Evolutionary conservation across 2,888 invertebrate genomes (phyloP).

Genomic region (Hemaris fuciformis): DNA sequence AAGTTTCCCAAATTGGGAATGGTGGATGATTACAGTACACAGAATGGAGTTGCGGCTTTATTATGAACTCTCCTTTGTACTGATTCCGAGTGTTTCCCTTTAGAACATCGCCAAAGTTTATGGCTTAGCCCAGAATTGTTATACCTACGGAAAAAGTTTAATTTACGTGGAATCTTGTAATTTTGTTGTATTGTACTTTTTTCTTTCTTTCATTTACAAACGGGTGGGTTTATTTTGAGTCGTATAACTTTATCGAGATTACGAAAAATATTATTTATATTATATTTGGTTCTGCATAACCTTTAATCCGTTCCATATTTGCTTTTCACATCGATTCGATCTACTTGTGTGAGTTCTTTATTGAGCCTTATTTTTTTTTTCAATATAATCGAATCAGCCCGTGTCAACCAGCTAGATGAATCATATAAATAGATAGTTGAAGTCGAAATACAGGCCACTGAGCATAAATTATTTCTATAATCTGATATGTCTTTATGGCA

Average conservation of each 20-base stretch:
- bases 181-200: slow-evolving; percentile 52
- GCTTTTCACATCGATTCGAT: no score
- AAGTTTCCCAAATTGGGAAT: slow-evolving; percentile 74
- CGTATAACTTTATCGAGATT: not conserved
- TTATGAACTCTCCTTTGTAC: slow-evolving; percentile 75
- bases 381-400: no score
- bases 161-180: slow-evolving; percentile 59
- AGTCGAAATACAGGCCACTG: no score
- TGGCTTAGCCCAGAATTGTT: slow-evolving; percentile 51
- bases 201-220: not conserved
- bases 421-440: no score
- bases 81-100: slow-evolving; percentile 71
- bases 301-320: no score
- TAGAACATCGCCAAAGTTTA: slow-evolving; percentile 59
- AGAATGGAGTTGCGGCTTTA: slow-evolving; percentile 73
- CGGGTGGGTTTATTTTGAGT: not conserved
- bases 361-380: no score
- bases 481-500: no score
- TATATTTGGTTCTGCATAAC: not conserved
- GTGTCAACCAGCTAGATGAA: no score
- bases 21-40: slow-evolving; percentile 77
- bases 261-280: not conserved
- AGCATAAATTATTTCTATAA: no score
- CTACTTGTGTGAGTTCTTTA: no score
- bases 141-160: slow-evolving; percentile 58